These are phyloP conservation scores for Pterophyllum scalare DNA, from an alignment of 2,113 vertebrate genomes.

Conservation along the genomic window DNA sequence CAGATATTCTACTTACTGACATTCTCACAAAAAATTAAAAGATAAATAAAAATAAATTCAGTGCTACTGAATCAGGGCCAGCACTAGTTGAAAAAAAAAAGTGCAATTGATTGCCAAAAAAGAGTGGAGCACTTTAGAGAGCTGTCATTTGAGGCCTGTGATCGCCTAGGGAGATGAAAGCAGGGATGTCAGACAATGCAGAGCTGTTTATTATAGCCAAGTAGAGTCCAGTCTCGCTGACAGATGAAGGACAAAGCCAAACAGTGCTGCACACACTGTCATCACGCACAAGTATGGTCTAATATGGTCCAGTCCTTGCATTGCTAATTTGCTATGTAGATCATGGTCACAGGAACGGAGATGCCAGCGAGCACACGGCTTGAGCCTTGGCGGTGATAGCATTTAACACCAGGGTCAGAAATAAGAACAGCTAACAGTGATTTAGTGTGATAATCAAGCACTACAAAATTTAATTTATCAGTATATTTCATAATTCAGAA, in stretches of 20 bases:
- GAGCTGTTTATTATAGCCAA: constrained; percentile 62
- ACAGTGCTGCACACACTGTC: constrained; percentile 36
- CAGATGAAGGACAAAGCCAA: constrained; percentile 49
- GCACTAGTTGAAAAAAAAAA: constrained; percentile 41
- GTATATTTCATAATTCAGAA: not conserved
- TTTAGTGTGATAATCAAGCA: not conserved
- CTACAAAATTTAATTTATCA: not conserved
- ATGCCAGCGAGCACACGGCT: constrained; percentile 33
- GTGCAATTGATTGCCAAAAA: constrained; percentile 54
- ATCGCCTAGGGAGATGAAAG: constrained; percentile 65
- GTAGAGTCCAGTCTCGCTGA: constrained; percentile 56
- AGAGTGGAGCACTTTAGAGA: constrained; percentile 36
- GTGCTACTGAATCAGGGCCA: constrained; percentile 23
- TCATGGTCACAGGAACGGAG: constrained; percentile 26
- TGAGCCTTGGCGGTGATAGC: not conserved
- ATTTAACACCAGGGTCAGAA: not conserved
- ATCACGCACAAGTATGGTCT: constrained; percentile 34
- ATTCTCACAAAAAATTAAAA: constrained; percentile 54
- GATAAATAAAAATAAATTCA: constrained; percentile 33
- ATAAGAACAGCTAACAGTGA: not conserved
- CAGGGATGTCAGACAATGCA: constrained; percentile 57
- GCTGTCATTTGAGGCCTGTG: constrained; percentile 56
- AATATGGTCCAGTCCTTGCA: constrained; percentile 23
- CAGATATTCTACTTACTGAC: constrained; percentile 64
- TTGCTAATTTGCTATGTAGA: constrained; percentile 39